phyloP scores from a whole-genome alignment of 35 echinoderm and acorn worm species.

The Ptychodera flava region DNA sequence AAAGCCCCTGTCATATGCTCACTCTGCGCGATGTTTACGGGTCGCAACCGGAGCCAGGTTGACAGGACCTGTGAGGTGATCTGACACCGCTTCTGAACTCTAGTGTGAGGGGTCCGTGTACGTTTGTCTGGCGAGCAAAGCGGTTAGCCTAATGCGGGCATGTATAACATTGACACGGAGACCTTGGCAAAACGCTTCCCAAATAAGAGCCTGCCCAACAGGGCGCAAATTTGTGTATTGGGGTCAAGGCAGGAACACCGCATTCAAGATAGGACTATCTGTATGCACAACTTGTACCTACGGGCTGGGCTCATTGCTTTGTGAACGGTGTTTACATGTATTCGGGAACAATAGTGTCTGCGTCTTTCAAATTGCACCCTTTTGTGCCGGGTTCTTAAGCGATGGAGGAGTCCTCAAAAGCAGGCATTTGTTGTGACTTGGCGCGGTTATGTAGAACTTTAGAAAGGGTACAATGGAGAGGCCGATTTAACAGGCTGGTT shows the following conservation, averaged over 20 bases:
- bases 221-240: not conserved
- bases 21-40: not conserved
- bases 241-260: not conserved
- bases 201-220: not conserved
- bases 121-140: not conserved
- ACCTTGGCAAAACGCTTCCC: not conserved
- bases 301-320: not conserved
- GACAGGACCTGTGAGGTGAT: not conserved
- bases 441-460: not conserved
- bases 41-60: not conserved
- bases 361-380: not conserved
- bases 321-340: constrained; percentile 1
- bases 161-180: not conserved
- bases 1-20: not conserved
- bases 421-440: not conserved
- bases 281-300: not conserved
- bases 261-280: not conserved
- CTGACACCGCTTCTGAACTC: not conserved
- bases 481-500: not conserved
- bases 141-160: not conserved
- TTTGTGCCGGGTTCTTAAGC: not conserved
- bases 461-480: not conserved
- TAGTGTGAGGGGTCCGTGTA: not conserved
- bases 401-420: not conserved
- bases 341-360: not conserved